Evolutionary conservation across 2,797 vertebrate species (phyloP).

Genomic region (Molossus alvarezi): DNA sequence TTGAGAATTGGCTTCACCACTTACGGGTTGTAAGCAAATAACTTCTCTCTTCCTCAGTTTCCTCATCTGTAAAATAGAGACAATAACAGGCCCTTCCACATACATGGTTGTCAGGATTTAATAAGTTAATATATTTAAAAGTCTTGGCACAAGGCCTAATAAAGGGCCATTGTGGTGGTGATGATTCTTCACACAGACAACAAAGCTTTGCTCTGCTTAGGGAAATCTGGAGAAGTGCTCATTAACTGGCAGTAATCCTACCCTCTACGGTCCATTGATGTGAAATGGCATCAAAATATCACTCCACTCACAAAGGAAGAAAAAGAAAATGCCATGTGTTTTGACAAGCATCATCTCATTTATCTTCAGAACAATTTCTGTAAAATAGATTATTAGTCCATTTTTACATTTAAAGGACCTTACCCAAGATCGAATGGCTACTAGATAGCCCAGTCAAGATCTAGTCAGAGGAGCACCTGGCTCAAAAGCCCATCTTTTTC

Average conservation of each 20-base stretch:
- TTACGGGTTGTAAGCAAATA: background rate
- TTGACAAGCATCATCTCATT: background rate
- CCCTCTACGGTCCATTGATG: background rate
- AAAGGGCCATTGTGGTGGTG: background rate
- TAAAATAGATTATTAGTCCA: background rate
- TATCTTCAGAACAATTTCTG: background rate
- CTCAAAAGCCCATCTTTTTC: slow-evolving; percentile 11
- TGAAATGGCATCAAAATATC: slow-evolving; percentile 1
- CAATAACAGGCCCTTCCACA: background rate
- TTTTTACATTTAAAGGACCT: slow-evolving; percentile 6
- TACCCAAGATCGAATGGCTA: slow-evolving; percentile 8
- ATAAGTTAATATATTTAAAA: background rate
- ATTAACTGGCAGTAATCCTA: background rate
- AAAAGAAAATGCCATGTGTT: slow-evolving; percentile 15
- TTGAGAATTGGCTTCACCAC: background rate
- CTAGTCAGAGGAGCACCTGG: slow-evolving; percentile 24
- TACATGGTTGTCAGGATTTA: background rate
- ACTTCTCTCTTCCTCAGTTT: background rate
- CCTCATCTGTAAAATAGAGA: slow-evolving; percentile 2
- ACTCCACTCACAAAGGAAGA: background rate
- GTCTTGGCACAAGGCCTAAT: background rate
- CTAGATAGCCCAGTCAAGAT: slow-evolving; percentile 39
- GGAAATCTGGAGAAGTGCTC: background rate
- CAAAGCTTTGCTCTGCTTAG: background rate
- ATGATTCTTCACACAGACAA: background rate